Conservation (phyloP, 2,888 invertebrate genomes). For the Crioceris asparagi region DNA sequence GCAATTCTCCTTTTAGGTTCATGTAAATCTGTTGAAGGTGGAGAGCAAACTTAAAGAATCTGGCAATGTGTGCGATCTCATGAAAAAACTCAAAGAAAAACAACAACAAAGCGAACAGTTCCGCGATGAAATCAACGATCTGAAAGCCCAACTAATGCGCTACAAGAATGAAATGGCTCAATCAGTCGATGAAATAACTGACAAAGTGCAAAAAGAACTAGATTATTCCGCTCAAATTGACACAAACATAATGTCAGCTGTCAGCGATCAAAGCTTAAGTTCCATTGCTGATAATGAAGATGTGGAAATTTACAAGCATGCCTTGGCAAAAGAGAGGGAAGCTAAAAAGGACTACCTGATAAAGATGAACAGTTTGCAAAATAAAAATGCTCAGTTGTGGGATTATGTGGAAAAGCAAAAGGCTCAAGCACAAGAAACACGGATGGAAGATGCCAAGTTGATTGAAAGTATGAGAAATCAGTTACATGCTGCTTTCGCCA, state of each 20-base stretch:
- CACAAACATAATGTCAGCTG: constrained; percentile 46
- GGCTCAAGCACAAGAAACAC: constrained; percentile 43
- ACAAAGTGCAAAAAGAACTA: constrained; percentile 47
- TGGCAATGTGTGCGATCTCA: constrained; percentile 46
- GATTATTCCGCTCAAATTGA: constrained; percentile 51
- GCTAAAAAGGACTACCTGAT: constrained; percentile 20
- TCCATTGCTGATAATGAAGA: constrained; percentile 25
- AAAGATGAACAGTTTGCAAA: constrained; percentile 22
- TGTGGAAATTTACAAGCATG: constrained; percentile 35
- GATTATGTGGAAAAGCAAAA: constrained; percentile 48
- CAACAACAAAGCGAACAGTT: constrained; percentile 37
- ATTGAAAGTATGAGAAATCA: constrained; percentile 54
- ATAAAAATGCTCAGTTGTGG: constrained; percentile 32
- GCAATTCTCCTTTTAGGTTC: too few species aligned
- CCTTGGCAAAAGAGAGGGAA: constrained; percentile 15
- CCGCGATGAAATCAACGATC: constrained; percentile 29
- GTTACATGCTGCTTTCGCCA: constrained; percentile 52
- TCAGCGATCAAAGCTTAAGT: constrained; percentile 35
- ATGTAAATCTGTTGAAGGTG: constrained; percentile 42
- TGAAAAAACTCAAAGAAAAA: constrained; percentile 46
- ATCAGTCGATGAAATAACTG: constrained; percentile 44
- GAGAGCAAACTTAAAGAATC: constrained; percentile 35
- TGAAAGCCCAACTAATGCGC: constrained; percentile 30
- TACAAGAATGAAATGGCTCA: constrained; percentile 30
- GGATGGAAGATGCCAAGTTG: constrained; percentile 55